Evolutionary conservation across 1,140 invertebrate genomes (phyloP), one percentile per base, ranked within the genome.

Genomic region (Pectinophora gossypiella): DNA sequence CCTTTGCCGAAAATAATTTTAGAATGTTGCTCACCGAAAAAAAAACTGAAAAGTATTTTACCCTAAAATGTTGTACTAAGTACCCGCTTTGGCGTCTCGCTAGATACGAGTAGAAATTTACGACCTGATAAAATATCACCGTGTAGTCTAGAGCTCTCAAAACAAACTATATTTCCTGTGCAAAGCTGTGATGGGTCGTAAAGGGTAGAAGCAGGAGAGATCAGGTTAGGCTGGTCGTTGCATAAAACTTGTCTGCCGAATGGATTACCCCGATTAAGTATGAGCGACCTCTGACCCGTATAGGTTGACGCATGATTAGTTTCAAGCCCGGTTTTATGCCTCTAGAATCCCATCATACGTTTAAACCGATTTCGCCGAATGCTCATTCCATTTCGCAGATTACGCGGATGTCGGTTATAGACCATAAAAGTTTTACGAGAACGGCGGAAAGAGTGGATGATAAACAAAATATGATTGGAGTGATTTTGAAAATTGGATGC

Each of bases 241-340:
- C 70, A 60, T 74, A 69, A 72, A 79, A 79, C 69, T 79, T 77
- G 78, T 77, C 76, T 79, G 63, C 65, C 68, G 74, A 82, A 85
- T 76, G 76, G 78, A 85, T 85, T 82, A 85, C 71, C 60, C 57
- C 72, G 75, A 76, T 80, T 82, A 84, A 75, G 70, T 70, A 74
- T 82, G 69, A 73, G 64, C 53, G 65, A 76, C 65, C 76, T 71
- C 51, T 78, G 72, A 72, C 70, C 81, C 73, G 64, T 67, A 73
- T 75, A 71, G 63, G 67, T 69, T 71, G 74, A 76, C 67, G 70
- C 64, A 69, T 75, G 76, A 80, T 83, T 77, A 76, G 57, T 51
- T 56, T 40, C 16, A 42, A 42, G 19, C 48, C n/a, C 9, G 6
- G 49, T 60, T 55, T 55, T 52, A 42, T 51, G 48, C 27, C 27